phyloP scores from a whole-genome alignment of 2,888 invertebrate species.

The Polydrusus pterygomalis region DNA sequence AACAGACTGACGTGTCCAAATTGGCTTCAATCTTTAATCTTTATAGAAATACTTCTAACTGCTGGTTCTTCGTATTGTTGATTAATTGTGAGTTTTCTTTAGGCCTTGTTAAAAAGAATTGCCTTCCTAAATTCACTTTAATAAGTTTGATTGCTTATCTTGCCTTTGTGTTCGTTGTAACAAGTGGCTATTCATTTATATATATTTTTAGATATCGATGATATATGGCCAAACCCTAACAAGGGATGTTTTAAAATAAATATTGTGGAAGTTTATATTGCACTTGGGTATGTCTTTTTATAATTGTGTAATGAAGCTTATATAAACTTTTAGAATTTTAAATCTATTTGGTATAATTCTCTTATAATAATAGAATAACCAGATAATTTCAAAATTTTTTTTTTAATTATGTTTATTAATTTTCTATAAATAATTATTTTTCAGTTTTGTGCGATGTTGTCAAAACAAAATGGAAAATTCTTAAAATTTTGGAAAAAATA shows the following conservation, averaged over 20 bases:
- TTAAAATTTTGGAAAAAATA: too few relatives aligned
- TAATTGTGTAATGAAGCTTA: too few relatives aligned
- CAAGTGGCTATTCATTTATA: constrained; percentile 40
- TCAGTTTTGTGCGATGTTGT: too few relatives aligned
- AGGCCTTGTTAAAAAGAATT: constrained; percentile 41
- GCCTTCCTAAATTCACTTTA: constrained; percentile 37
- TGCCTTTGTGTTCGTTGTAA: constrained; percentile 33
- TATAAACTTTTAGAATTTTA: too few relatives aligned
- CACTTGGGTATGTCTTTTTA: not conserved
- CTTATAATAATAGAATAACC: too few relatives aligned
- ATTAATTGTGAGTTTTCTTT: constrained; percentile 62
- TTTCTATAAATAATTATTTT: too few relatives aligned
- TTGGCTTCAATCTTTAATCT: constrained; percentile 64
- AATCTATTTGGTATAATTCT: too few relatives aligned
- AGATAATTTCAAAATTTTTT: too few relatives aligned
- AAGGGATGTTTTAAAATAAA: constrained; percentile 8
- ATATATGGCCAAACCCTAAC: constrained; percentile 13
- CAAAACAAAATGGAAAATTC: too few relatives aligned
- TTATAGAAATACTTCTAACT: constrained; percentile 53
- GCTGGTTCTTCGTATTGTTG: constrained; percentile 62
- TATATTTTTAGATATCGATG: constrained; percentile 26
- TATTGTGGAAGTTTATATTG: not conserved
- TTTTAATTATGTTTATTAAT: too few relatives aligned
- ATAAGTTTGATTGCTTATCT: constrained; percentile 34
- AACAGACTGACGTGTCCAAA: constrained; percentile 62